phyloP scores from a whole-genome alignment of 2,113 vertebrate genomes.

The Oxyruncus cristatus region DNA sequence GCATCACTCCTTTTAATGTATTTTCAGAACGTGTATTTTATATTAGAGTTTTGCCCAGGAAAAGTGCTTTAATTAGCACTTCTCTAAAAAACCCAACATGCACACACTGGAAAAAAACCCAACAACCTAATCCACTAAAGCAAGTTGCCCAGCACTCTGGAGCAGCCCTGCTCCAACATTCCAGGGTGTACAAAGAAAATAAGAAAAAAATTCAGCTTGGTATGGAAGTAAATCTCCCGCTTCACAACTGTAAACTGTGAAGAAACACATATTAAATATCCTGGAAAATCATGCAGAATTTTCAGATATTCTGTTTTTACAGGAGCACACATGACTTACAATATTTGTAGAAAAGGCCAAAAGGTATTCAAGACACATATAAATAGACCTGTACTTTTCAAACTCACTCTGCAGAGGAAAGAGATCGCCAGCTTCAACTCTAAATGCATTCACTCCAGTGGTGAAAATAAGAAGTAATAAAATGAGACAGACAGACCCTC shows the following conservation, averaged over 20 bases:
- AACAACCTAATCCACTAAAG: neutral
- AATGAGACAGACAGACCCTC: neutral
- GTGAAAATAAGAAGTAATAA: neutral
- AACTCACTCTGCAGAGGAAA: neutral
- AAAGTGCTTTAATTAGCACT: constrained; percentile 35
- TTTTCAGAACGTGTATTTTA: constrained; percentile 9
- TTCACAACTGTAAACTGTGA: constrained; percentile 11
- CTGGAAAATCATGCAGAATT: neutral
- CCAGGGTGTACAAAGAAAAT: neutral
- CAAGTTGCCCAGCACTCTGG: neutral
- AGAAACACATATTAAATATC: neutral
- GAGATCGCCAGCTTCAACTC: neutral
- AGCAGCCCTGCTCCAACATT: constrained; percentile 24
- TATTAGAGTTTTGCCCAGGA: neutral
- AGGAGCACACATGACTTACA: neutral
- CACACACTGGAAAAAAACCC: neutral
- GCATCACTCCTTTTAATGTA: neutral
- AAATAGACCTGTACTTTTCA: neutral
- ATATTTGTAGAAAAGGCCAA: neutral
- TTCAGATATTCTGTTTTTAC: neutral
- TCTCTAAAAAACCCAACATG: constrained; percentile 6
- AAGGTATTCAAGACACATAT: neutral
- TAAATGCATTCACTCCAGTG: neutral
- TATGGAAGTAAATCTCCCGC: neutral
- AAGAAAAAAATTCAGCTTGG: neutral